Conservation (phyloP, 2,888 invertebrate genomes). For the Rhagonycha fulva region DNA sequence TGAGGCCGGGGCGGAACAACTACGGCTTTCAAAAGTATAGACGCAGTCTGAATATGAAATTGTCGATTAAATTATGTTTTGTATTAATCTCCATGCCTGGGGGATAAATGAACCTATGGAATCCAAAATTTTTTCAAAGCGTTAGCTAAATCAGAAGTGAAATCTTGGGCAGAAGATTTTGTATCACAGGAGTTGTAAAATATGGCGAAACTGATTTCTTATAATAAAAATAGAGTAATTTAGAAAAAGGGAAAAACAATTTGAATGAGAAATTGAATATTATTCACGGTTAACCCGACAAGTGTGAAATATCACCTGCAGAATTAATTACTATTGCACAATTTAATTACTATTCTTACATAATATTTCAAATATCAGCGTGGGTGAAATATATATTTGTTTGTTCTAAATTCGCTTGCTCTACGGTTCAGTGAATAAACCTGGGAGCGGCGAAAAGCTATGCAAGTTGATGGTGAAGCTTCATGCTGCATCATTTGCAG, state of each 20-base stretch:
- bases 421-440: constrained; percentile 10
- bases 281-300: not conserved
- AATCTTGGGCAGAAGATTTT: too few relatives aligned
- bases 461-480: constrained; percentile 10
- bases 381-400: constrained; percentile 11
- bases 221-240: not conserved
- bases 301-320: constrained; percentile 10
- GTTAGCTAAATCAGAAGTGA: too few relatives aligned
- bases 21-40: too few relatives aligned
- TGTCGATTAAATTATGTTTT: too few relatives aligned
- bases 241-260: not conserved
- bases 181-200: not conserved
- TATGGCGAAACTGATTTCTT: not conserved
- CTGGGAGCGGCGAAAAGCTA: constrained; percentile 13
- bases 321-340: constrained; percentile 10
- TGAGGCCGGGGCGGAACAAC: too few relatives aligned
- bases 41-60: too few relatives aligned
- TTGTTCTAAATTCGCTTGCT: constrained; percentile 11
- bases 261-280: not conserved
- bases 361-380: constrained; percentile 2
- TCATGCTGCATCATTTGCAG: constrained; percentile 4
- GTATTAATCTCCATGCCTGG: too few relatives aligned
- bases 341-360: constrained; percentile 11
- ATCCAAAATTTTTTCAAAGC: too few relatives aligned
- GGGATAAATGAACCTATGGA: too few relatives aligned